phyloP scores from a whole-genome alignment of 2,888 invertebrate species.

The Xanthia togata region DNA sequence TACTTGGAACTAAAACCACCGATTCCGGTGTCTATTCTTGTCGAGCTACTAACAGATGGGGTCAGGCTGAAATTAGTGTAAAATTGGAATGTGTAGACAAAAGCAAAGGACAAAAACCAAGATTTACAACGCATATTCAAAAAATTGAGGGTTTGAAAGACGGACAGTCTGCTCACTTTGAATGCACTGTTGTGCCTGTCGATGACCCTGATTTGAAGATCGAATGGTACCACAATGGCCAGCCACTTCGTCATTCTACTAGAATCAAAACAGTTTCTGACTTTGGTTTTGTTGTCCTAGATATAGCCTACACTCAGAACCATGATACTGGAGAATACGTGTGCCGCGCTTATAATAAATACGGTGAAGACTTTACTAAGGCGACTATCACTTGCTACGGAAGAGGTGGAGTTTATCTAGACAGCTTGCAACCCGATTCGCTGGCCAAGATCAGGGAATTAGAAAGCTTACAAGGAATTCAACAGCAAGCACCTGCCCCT shows the following conservation, averaged over 20 bases:
- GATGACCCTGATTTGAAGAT: constrained; percentile 98
- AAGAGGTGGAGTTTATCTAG: constrained; percentile 96
- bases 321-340: constrained; percentile 98
- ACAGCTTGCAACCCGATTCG: constrained; percentile 97
- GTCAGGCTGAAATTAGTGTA: constrained; percentile 96
- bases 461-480: constrained; percentile 93
- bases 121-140: constrained; percentile 96
- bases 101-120: constrained; percentile 96
- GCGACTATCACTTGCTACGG: constrained; percentile 96
- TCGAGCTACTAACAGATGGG: constrained; percentile 97
- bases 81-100: constrained; percentile 95
- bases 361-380: constrained; percentile 96
- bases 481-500: constrained; percentile 91
- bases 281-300: constrained; percentile 98
- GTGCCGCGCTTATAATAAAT: constrained; percentile 97
- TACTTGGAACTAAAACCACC: constrained; percentile 97
- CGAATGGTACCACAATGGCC: constrained; percentile 99
- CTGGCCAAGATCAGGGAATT: constrained; percentile 96
- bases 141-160: constrained; percentile 96
- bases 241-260: constrained; percentile 96
- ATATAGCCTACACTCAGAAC: constrained; percentile 97
- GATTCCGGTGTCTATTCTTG: constrained; percentile 98
- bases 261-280: constrained; percentile 98
- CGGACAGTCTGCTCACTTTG: constrained; percentile 98
- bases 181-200: constrained; percentile 97